Evolutionary conservation across 2,113 vertebrate genomes (phyloP), one percentile per base, ranked within the genome.

Genomic region (Sturnus vulgaris): DNA sequence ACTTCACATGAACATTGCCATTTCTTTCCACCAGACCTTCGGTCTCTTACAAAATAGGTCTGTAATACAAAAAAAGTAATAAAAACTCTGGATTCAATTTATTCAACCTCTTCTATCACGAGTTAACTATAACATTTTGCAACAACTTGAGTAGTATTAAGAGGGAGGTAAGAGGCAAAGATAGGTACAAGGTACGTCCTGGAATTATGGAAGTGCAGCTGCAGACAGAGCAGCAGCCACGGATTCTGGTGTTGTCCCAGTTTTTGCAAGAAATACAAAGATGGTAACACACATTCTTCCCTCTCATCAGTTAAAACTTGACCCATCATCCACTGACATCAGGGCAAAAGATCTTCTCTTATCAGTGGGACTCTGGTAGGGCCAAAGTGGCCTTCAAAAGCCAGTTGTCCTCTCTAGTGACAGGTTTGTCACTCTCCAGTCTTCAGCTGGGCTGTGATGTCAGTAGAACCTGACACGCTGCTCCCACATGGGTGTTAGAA

Each of bases 391-490:
- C 92, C 77, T 91, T 91, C 42, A 59, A 55, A 81, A 69, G 33
- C 50, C 46, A 77, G 81, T 23, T 90, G 89, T 64, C 71, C 59
- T 88, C 79, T 60, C 85, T 16, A 64, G 56, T 71, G 82, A 86
- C 85, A 75, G 80, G 64, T 92, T 46, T 95, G 80, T 78, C 60
- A 81, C 76, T 60, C 71, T 66, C 40, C 85, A 50, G 61, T 63
- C 92, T 60, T 93, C 82, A 75, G 4, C 80, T 72, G 42, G 66
- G 92, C 92, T 78, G 56, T 44, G 81, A 50, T 82, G 95, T 84
- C 95, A 94, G 95, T 94, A 97, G 89, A 96, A 96, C 82, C 94
- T 95, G 93, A 97, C 93, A 94, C 12, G 49, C 87, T 50, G 92
- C 44, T 85, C 79, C 86, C 84, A 95, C 86, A 85, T 0, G 31